Percentiles rank a stretch among this genome's conserved stretches.
phyloP scores from a whole-genome alignment of 2,113 vertebrate species.

The Aviceda subcristata region DNA sequence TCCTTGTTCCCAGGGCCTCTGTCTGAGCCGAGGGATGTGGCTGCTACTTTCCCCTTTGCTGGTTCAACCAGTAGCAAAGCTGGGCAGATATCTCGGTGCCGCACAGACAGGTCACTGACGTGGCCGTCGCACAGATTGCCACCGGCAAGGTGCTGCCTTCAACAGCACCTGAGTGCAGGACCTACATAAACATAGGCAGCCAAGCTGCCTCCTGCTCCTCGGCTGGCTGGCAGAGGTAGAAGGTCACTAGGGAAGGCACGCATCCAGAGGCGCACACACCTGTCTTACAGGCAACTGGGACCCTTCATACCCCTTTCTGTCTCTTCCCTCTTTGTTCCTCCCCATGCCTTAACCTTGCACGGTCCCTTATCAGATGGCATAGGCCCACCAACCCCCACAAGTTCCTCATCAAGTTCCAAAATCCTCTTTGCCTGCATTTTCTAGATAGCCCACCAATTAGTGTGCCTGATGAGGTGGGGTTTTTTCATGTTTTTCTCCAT shows the following conservation, averaged over 20 bases:
- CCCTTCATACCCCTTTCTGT: background rate
- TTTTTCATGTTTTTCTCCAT: background rate
- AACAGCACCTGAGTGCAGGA: background rate
- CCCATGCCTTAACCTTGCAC: background rate
- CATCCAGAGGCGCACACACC: fast-evolving
- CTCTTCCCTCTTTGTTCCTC: background rate
- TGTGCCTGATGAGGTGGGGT: background rate
- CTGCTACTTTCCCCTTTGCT: background rate
- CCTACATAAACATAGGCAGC: background rate
- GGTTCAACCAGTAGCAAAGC: background rate
- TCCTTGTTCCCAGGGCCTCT: background rate
- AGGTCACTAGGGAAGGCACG: background rate
- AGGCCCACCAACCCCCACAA: background rate
- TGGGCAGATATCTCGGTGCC: background rate
- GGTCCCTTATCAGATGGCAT: background rate
- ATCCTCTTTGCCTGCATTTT: background rate
- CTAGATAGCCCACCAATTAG: background rate
- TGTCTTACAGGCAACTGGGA: fast-evolving
- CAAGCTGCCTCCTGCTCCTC: fast-evolving
- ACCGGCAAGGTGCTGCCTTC: background rate
- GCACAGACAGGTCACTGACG: background rate
- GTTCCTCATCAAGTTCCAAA: background rate
- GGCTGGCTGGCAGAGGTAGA: background rate
- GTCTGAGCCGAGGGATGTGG: background rate
- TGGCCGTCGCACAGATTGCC: background rate